Conservation (phyloP, 2,113 vertebrate species). For the Regulus satrapa region DNA sequence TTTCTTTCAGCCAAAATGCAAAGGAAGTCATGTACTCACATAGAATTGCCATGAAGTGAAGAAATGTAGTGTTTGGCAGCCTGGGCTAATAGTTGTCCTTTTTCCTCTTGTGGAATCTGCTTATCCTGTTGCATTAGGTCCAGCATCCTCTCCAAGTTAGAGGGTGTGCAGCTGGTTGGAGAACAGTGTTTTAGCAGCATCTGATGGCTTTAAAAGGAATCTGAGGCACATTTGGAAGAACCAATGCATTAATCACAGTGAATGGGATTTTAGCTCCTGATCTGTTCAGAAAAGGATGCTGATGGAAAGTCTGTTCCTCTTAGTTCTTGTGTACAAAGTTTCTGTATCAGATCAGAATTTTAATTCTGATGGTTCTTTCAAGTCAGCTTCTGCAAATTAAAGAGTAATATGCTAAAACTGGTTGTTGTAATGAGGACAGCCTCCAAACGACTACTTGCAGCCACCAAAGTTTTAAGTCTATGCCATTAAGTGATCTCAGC, state of each 20-base stretch:
- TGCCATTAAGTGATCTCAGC: background rate
- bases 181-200: background rate
- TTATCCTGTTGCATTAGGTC: background rate
- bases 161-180: background rate
- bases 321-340: background rate
- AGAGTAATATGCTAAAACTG: background rate
- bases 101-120: background rate
- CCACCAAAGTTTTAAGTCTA: background rate
- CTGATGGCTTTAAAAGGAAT: background rate
- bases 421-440: background rate
- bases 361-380: background rate
- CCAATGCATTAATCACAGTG: background rate
- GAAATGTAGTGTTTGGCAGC: background rate
- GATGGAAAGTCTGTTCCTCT: background rate
- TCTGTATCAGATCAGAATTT: background rate
- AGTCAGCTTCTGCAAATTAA: background rate
- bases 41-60: background rate
- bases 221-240: background rate
- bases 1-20: background rate
- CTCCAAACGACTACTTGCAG: background rate
- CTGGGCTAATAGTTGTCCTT: background rate
- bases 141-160: background rate
- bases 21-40: background rate
- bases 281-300: background rate
- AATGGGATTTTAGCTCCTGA: background rate